Evolutionary conservation across 2,888 invertebrate genomes (phyloP), one percentile per base, ranked within the genome.

Genomic region (Macrosiphum euphorbiae): DNA sequence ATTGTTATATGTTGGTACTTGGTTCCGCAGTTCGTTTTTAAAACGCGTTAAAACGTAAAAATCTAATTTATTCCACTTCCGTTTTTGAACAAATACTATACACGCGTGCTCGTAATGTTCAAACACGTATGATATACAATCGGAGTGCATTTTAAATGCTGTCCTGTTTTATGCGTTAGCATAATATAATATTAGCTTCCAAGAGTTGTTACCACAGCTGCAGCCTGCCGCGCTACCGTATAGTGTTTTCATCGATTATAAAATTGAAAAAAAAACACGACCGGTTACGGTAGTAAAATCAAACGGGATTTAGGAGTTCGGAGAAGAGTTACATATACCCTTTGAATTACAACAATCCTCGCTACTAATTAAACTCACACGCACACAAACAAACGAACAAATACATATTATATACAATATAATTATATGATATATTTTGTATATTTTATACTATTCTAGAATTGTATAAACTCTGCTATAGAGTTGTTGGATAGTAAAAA

Each of bases 41-140:
- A 92, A 88, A 88, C 88, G 67, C 87, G 92, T 92, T 88, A 92
- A 88, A 92, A 92, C 47, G 55, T 58, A 88, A 92, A 92, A 92
- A 88, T 52, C 67, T 92, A 92, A 92, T 92, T 92, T 92, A 88
- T 92, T 92, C 67, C 67, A 78, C 67, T 92, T 92, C 92, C 92
- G 88, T 67, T 92, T 67, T 88, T 67, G 7, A 67, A 92, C 61
- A 92, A 88, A 92, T 50, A 50, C 52, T 24, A 88, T 10, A 88
- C 47, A 85, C 55, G 85, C 85, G 91, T 85, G 91, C 55, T 91
- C 55, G 55, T 85, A 84, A 55, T 55, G 35, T 44, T 55, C 28
- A 85, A 91, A 91, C 91, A 11, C 28, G 44, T 85, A 58, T 84
- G 44, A 47, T 91, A 41, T 88, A 91, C 50, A 35, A 85, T 78